Evolutionary conservation across 2,888 invertebrate species (phyloP).

Genomic region (Eristalis tenax): DNA sequence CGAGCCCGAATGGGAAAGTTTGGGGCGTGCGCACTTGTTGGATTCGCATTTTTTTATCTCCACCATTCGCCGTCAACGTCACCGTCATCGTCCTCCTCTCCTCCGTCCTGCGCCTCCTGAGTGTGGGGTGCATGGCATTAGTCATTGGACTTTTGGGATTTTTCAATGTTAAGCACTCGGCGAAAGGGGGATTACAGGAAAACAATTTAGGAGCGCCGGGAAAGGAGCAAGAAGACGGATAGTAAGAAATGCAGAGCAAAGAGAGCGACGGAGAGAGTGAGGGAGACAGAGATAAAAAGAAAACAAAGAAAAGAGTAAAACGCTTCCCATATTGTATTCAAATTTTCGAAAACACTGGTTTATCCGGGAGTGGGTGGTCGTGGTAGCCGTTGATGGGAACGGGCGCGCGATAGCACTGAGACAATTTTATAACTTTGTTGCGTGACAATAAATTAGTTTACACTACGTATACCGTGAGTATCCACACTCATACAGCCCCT

Average conservation of each 20-base stretch:
- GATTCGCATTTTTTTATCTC: slow-evolving; percentile 41
- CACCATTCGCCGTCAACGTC: not conserved
- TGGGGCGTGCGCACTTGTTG: slow-evolving; percentile 72
- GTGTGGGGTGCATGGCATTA: slow-evolving; percentile 50
- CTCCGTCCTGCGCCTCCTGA: not conserved
- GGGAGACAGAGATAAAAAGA: not conserved
- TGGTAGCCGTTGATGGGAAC: not conserved
- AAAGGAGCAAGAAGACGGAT: not conserved
- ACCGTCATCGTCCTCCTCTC: not conserved
- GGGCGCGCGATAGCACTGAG: not conserved
- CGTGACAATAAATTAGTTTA: slow-evolving; percentile 67
- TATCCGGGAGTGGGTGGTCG: not conserved
- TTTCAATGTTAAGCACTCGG: slow-evolving; percentile 62
- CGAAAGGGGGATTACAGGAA: slow-evolving; percentile 51
- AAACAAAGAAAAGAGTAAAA: slow-evolving; percentile 9
- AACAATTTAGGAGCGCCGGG: slow-evolving; percentile 47
- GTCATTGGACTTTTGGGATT: slow-evolving; percentile 71
- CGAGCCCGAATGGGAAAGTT: slow-evolving; percentile 61
- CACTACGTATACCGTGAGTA: slow-evolving; percentile 45
- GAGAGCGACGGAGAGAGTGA: not conserved
- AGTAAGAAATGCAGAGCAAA: not conserved
- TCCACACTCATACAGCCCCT: slow-evolving; percentile 37
- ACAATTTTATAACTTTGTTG: slow-evolving; percentile 61
- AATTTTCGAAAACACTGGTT: slow-evolving; percentile 44
- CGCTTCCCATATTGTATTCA: slow-evolving; percentile 52